These are phyloP conservation scores for Chelon labrosus DNA, from an alignment of 2,797 vertebrate species.

Conservation along the genomic window DNA sequence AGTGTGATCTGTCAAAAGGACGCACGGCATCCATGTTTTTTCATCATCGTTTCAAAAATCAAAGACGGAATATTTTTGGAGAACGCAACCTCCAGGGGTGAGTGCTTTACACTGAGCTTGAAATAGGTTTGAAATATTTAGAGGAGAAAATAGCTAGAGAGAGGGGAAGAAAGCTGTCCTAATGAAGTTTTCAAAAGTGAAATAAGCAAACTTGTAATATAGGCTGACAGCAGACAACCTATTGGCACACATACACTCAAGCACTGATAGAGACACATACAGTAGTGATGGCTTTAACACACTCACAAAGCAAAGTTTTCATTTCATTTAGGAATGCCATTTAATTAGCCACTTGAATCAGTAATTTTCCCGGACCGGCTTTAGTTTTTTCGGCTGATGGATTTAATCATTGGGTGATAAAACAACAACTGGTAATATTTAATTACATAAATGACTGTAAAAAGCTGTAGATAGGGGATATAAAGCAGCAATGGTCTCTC, in stretches of 20 bases:
- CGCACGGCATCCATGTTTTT: no score
- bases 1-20: no score
- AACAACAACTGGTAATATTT: slow-evolving; percentile 66
- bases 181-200: no score
- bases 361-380: slow-evolving; percentile 24
- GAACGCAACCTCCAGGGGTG: no score
- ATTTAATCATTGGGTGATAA: slow-evolving; percentile 60
- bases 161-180: background rate
- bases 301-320: background rate
- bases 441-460: slow-evolving; percentile 70
- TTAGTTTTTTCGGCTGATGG: slow-evolving; percentile 12
- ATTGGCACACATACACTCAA: no score
- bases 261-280: no score
- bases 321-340: background rate
- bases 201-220: background rate
- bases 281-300: background rate
- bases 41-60: no score
- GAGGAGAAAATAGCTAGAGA: no score
- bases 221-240: background rate
- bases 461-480: slow-evolving; percentile 54
- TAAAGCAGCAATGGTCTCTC: slow-evolving; percentile 50
- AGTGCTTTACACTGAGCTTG: no score
- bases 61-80: no score
- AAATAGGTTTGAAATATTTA: no score
- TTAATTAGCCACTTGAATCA: slow-evolving; percentile 20